Evolutionary conservation across 2,113 vertebrate genomes (phyloP).

Genomic region (Malurus alboscapulatus): DNA sequence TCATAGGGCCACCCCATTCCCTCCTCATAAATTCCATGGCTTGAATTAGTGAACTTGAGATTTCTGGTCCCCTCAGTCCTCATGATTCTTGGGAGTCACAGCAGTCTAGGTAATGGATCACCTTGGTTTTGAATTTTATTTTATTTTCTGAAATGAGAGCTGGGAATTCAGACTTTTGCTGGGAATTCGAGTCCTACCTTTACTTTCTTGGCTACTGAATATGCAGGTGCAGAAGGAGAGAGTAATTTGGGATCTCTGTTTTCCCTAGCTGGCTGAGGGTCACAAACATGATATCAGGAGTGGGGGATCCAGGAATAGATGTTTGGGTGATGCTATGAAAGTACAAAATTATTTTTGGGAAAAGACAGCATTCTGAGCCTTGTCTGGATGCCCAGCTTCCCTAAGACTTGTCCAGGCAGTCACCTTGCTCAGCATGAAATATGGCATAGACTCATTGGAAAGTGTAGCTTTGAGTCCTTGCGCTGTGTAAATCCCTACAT

Average conservation of each 20-base stretch:
- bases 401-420: background rate
- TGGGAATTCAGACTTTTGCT: background rate
- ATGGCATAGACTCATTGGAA: background rate
- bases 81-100: background rate
- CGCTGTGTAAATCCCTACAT: background rate
- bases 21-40: background rate
- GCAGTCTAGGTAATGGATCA: background rate
- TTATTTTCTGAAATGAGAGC: background rate
- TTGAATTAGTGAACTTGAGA: background rate
- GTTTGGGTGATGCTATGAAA: background rate
- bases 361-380: background rate
- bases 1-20: background rate
- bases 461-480: background rate
- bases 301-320: background rate
- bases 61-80: background rate
- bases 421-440: background rate
- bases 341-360: background rate
- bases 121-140: background rate
- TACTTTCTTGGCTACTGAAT: background rate
- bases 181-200: background rate
- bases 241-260: background rate
- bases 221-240: background rate
- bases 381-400: background rate
- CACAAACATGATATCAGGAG: background rate
- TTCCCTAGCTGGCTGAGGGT: background rate